These are phyloP conservation scores for Barnardius zonarius DNA, from an alignment of 2,113 vertebrate species.

Conservation along the genomic window DNA sequence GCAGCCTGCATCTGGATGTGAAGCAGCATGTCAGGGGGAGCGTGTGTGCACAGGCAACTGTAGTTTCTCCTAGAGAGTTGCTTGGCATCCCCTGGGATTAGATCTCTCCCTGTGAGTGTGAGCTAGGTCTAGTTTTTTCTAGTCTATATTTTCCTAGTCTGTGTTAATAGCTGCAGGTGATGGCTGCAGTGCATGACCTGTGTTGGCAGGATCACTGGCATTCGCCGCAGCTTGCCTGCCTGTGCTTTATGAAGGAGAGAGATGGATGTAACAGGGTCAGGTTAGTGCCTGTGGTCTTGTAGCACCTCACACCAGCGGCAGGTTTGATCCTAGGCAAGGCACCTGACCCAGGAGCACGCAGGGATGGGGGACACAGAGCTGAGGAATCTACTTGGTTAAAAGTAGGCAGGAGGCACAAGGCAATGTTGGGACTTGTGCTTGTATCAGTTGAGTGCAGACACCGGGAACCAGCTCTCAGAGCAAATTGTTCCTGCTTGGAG, in stretches of 20 bases:
- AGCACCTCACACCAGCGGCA: background rate
- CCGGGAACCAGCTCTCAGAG: background rate
- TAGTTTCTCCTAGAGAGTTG: background rate
- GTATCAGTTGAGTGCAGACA: accelerated
- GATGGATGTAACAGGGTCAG: background rate
- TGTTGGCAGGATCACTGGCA: accelerated
- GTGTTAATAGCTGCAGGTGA: background rate
- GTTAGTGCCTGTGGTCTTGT: background rate
- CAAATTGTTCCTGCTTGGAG: background rate
- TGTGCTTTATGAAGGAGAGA: background rate
- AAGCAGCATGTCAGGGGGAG: background rate
- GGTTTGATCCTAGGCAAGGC: background rate
- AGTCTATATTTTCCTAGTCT: background rate
- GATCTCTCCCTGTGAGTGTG: accelerated
- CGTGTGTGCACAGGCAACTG: background rate
- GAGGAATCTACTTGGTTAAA: background rate
- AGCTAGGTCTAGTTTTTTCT: background rate
- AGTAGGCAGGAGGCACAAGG: background rate
- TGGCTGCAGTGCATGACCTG: background rate
- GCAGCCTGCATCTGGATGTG: background rate
- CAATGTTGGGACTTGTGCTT: accelerated
- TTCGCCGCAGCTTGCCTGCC: background rate
- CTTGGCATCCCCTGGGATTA: background rate
- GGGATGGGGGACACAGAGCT: background rate
- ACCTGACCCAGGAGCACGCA: background rate